A percentile compares a stretch with the other conserved stretches of the same genome.
phyloP scores from a whole-genome alignment of 2,888 invertebrate species.

The Agonopterix arenella region DNA sequence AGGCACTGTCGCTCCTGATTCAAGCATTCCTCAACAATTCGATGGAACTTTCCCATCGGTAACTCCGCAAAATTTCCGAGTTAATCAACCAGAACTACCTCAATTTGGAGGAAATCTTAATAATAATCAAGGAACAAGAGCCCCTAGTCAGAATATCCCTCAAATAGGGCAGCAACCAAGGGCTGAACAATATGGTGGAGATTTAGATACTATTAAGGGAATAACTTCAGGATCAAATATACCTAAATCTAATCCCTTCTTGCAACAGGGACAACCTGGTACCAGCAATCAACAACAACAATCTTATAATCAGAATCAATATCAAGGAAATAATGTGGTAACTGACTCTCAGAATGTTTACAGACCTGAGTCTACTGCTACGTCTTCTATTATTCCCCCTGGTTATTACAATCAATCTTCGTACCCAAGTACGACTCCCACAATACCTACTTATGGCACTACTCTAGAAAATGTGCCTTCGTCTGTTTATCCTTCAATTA shows the following conservation, averaged over 20 bases:
- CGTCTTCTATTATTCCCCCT: slow-evolving; percentile 2
- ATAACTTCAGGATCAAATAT: background rate
- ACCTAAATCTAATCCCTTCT: background rate
- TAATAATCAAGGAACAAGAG: background rate
- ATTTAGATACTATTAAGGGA: background rate
- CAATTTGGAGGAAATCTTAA: too few relatives aligned
- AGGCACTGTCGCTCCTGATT: background rate
- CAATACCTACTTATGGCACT: slow-evolving; percentile 1
- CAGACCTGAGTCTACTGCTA: background rate
- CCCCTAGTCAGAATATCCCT: background rate
- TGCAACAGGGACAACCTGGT: background rate
- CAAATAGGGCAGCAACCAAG: background rate
- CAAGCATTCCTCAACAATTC: background rate
- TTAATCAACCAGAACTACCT: too few relatives aligned
- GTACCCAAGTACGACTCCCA: slow-evolving; percentile 2
- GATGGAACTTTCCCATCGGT: too few relatives aligned
- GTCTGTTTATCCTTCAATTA: background rate
- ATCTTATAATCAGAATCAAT: background rate
- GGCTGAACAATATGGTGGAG: background rate
- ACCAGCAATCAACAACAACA: background rate
- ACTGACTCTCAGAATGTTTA: slow-evolving; percentile 1
- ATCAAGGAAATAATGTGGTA: background rate
- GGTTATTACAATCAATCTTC: background rate
- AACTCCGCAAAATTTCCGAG: too few relatives aligned
- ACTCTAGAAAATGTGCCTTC: background rate